Evolutionary conservation across 2,797 vertebrate genomes (phyloP).

Genomic region (Pseudomugil gertrudae): DNA sequence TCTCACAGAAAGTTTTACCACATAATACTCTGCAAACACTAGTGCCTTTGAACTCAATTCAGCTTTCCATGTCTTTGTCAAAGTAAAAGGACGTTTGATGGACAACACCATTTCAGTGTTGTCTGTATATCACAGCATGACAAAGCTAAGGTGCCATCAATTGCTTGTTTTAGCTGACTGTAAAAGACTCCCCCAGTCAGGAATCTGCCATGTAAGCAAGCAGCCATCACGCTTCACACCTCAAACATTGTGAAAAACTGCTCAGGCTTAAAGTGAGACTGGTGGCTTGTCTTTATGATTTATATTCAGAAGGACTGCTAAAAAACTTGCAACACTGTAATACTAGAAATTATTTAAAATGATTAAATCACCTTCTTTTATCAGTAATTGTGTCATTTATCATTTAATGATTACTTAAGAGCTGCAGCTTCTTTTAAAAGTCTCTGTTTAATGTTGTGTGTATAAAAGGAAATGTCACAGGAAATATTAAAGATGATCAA

Average conservation of each 20-base stretch:
- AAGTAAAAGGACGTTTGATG: slow-evolving; percentile 11
- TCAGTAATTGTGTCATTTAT: not conserved
- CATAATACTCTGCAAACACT: not conserved
- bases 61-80: not conserved
- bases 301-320: slow-evolving; percentile 20
- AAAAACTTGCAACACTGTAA: slow-evolving; percentile 6
- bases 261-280: slow-evolving; percentile 34
- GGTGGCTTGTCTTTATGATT: slow-evolving; percentile 23
- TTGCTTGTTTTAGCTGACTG: slow-evolving; percentile 72
- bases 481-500: not conserved
- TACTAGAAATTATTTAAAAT: slow-evolving; percentile 4
- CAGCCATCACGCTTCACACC: slow-evolving; percentile 57
- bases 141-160: slow-evolving; percentile 62
- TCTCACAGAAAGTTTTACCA: not conserved
- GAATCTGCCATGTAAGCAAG: slow-evolving; percentile 75
- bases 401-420: not conserved
- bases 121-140: slow-evolving; percentile 54
- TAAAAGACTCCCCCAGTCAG: slow-evolving; percentile 74
- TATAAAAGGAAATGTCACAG: not conserved
- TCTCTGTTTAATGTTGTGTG: not conserved
- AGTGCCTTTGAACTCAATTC: not conserved
- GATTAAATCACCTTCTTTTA: not conserved
- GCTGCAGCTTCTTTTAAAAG: not conserved
- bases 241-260: slow-evolving; percentile 38
- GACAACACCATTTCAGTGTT: slow-evolving; percentile 12